Conservation (phyloP, 1,140 invertebrate species). For the Grapholita molesta region DNA sequence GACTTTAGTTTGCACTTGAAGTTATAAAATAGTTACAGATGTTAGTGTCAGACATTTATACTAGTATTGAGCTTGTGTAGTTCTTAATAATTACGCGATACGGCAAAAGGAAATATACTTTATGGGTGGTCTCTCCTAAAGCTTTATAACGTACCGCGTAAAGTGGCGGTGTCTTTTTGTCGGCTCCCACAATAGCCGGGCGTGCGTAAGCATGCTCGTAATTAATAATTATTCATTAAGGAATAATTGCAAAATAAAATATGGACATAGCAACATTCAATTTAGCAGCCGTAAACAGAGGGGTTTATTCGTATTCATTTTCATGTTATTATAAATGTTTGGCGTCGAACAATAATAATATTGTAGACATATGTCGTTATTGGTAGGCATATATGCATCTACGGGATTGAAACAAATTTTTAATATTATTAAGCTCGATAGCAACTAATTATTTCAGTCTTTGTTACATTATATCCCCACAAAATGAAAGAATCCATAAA, state of each 20-base stretch:
- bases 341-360: not conserved
- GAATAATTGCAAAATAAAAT: not conserved
- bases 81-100: not conserved
- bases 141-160: not conserved
- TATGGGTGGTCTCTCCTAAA: not conserved
- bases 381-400: no score
- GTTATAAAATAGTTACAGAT: not conserved
- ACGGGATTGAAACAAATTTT: no score
- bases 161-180: not conserved
- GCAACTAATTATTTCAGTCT: no score
- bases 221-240: not conserved
- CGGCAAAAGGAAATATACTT: not conserved
- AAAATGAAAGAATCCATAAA: no score
- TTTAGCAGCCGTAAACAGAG: not conserved
- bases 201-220: not conserved
- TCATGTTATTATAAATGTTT: not conserved
- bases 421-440: no score
- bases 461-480: no score
- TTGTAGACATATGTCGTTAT: no score
- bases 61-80: not conserved
- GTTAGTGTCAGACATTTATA: not conserved
- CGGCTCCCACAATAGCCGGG: not conserved
- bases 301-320: not conserved
- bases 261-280: not conserved
- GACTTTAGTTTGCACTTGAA: not conserved